Evolutionary conservation across 2,888 invertebrate genomes (phyloP).

Genomic region (Thereva nobilitata): DNA sequence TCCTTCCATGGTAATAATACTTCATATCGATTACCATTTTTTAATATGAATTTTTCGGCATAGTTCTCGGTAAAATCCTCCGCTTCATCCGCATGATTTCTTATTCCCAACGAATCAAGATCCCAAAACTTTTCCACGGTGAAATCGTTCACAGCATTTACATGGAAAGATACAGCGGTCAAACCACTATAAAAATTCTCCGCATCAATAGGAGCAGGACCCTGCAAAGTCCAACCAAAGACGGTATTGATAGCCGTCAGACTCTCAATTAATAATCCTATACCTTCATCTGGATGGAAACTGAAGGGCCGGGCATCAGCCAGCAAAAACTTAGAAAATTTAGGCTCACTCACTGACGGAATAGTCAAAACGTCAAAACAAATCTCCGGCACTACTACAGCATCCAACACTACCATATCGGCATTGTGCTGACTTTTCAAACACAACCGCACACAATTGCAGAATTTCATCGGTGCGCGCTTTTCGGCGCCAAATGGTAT

Average conservation of each 20-base stretch:
- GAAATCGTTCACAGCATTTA: conserved; percentile 28
- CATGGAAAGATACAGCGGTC: not conserved
- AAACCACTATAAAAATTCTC: not conserved
- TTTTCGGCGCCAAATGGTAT: conserved; percentile 38
- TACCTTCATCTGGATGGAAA: conserved; percentile 15
- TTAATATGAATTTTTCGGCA: not conserved
- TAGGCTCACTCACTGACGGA: conserved; percentile 5
- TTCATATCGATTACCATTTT: conserved; percentile 30
- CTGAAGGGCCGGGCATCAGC: conserved; percentile 21
- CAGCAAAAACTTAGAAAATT: conserved; percentile 7
- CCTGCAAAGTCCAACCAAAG: conserved; percentile 37
- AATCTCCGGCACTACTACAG: conserved; percentile 33
- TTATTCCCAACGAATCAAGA: conserved; percentile 33
- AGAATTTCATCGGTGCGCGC: conserved; percentile 17
- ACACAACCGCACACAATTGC: conserved; percentile 25
- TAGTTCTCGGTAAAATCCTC: not conserved
- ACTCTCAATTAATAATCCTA: conserved; percentile 22
- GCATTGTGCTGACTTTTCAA: conserved; percentile 31
- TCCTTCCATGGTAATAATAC: conserved; percentile 35
- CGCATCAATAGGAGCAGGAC: conserved; percentile 11
- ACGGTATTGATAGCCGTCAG: conserved; percentile 34
- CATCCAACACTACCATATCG: conserved; percentile 31
- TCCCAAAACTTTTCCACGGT: conserved; percentile 30
- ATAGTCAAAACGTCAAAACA: conserved; percentile 29
- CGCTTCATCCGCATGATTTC: not conserved